Base-by-base conservation (phyloP, 2,888 invertebrate species). In the Seladonia tumulorum region DNA sequence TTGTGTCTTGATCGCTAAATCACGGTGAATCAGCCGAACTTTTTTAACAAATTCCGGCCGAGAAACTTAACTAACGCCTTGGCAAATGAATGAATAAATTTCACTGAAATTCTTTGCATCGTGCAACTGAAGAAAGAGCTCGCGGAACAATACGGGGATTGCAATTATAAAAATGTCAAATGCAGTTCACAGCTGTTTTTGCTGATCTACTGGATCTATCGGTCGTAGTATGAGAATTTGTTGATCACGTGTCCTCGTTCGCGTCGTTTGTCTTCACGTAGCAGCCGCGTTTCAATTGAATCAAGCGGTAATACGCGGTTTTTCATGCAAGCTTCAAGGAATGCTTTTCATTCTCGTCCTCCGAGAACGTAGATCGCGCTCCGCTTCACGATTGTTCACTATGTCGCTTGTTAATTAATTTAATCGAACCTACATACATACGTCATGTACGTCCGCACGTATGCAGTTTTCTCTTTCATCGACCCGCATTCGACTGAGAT, bases 241-340 rank as follows among this genome's bases (percentile, higher is more conserved):
- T 42, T 70, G 75, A 75, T 66, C 87, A 87, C 88, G 88, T 87
- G 83, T 85, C 87, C 88, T 88, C 87, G 86, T 83, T 87, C 87
- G 73, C 81, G 78, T 45, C 49, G 22, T 3, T 57, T 42, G 25
- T 76, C 75, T 66, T 35, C 22, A 57, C 25, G 35, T 60, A 57
- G 14, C 79, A n/a, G 35, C 35, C 76, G 66, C 78, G 66, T 63
- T 79, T 60, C 35, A 22, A 29, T 76, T 18, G 42, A 47, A 82
- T n/a, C n/a, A 12, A n/a, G n/a, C 4, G 22, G 22, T 53, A 16
- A 63, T 5, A 63, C 75, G 77, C 72, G 78, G 78, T 77, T 78
- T 77, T 79, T 80, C 83, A 81, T 76, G 68, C 83, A 86, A 49
- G 22, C 84, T 87, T 87, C 53, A 75, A 84, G 68, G 66, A 79